A percentile compares a stretch with the other conserved stretches of the same genome.
These are phyloP conservation scores for Chelon auratus DNA, from an alignment of 2,797 vertebrate species.

Conservation along the genomic window DNA sequence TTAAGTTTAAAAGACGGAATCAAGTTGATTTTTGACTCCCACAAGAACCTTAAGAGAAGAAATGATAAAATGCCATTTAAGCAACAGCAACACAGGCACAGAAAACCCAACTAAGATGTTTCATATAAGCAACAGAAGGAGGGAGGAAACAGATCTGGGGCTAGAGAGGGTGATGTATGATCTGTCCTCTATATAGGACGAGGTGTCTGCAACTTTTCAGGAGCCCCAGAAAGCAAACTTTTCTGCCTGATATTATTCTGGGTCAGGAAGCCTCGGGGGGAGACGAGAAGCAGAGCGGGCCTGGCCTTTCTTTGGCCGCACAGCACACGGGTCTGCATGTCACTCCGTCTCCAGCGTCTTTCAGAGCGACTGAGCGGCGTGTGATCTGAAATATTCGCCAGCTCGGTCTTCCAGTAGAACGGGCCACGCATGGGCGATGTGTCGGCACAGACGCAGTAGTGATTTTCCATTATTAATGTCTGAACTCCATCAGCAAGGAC, in stretches of 20 bases:
- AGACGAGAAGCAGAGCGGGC: slow-evolving; percentile 75
- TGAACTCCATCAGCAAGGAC: slow-evolving; percentile 30
- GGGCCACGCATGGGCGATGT: slow-evolving; percentile 14
- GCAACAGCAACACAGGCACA: slow-evolving; percentile 12
- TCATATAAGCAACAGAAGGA: slow-evolving; percentile 23
- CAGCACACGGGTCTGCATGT: slow-evolving; percentile 41
- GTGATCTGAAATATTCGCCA: slow-evolving; percentile 35
- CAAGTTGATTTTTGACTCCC: not conserved
- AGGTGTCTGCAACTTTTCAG: slow-evolving; percentile 84
- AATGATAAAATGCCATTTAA: slow-evolving; percentile 9
- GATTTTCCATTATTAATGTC: slow-evolving; percentile 13
- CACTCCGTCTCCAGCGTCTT: slow-evolving; percentile 32
- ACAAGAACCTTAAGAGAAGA: not conserved
- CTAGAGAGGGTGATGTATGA: slow-evolving; percentile 77
- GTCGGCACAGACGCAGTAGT: slow-evolving; percentile 9
- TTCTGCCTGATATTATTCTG: slow-evolving; percentile 81
- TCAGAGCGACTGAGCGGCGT: slow-evolving; percentile 27
- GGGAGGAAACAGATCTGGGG: slow-evolving; percentile 59
- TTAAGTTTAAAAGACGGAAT: slow-evolving; percentile 5
- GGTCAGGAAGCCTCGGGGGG: slow-evolving; percentile 83
- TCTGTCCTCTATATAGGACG: slow-evolving; percentile 82
- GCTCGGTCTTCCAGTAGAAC: slow-evolving; percentile 26
- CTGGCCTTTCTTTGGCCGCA: slow-evolving; percentile 72
- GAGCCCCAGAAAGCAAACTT: slow-evolving; percentile 83
- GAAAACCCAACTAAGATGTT: slow-evolving; percentile 4